Evolutionary conservation across 2,113 vertebrate genomes (phyloP), one percentile per base, ranked within the genome.

Genomic region (Aspidoscelis tigris): DNA sequence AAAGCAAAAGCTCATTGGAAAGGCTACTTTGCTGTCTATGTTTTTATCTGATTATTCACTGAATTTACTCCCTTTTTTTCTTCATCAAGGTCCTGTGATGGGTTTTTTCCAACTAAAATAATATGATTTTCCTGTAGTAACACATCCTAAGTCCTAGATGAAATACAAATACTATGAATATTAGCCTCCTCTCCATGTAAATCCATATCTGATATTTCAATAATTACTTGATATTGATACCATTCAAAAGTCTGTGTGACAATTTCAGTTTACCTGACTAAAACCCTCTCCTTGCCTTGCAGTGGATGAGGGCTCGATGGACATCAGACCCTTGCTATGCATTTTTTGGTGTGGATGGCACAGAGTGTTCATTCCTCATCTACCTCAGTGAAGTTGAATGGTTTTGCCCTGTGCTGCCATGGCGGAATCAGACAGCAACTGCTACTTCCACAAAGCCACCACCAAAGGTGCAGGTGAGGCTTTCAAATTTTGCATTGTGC

Each of bases 271-370:
- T 11, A 4, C 6, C 33, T 80, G 5, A 11, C 39, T n/a, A 12
- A 1, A 0, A 0, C 20, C 21, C n/a, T 33, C 16, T 22, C 47
- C 75, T 86, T 83, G 50, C 68, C 87, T 92, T n/a, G 3, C 94
- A 99, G 98, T 99, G 98, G 98, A 99, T 99, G 98, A 97, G 98
- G 8, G 97, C 97, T 64, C 97, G 98, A 80, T 99, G 99, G 99
- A 99, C 98, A 21, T 99, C 98, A 0, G 99, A 99, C 95, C 99
- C 99, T 21, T 99, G 99, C 94, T 99, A 99, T 0, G 96, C 98
- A 7, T 99, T 98, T 87, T 99, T 99, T 0, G 98, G 99, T 0
- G 99, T 99, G 86, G 98, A 99, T 0, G 99, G 99, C 88, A 99
- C 98, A 0, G 99, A 99, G 88, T 99, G 99, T 90, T 99, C 99